Base-by-base conservation (phyloP, 2,113 vertebrate genomes). In the Hyperoodon ampullatus region DNA sequence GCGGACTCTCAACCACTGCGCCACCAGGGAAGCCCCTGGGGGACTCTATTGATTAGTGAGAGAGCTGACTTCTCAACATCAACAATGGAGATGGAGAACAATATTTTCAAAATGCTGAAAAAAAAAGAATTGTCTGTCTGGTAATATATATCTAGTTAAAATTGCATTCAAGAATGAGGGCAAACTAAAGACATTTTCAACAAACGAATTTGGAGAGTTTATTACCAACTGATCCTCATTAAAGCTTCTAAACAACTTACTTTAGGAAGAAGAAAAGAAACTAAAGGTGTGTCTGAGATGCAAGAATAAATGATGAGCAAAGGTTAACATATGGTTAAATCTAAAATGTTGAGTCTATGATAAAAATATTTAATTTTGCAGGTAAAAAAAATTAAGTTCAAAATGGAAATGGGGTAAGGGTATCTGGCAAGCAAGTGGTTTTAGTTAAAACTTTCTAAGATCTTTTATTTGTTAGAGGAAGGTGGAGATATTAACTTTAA, bases 181-280 rank as follows among this genome's bases (percentile, higher is more conserved):
- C 28, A 72, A 89, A 85, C 72, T 81, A 26, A 58, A 92, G 61
- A 72, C 21, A 65, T 89, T 95, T 94, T 89, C 28, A 77, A 63
- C 19, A 80, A 81, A 63, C 1, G n/a, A 72, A 42, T 77, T 53
- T 63, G 33, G 53, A 14, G 14, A 10, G 19, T 66, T 66, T 66
- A 14, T 72, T 88, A 47, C 28, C 50, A 88, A 71, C 13, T 30
- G 3, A 72, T 8, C 24, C 16, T 82, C 60, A 82, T 53, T 75
- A 63, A 77, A 9, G 5, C 23, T 70, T 75, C 78, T 81, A 50
- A 47, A 81, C 18, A 26, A 42, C 24, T 93, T 77, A 89, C 26
- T 82, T 68, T 86, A 55, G 83, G 68, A 81, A 75, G 68, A 75
- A 55, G 7, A 63, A 71, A 70, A 92, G 13, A 70, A 88, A 82